phyloP scores from a whole-genome alignment of 2,113 vertebrate species.

The Nyctereutes procyonoides region DNA sequence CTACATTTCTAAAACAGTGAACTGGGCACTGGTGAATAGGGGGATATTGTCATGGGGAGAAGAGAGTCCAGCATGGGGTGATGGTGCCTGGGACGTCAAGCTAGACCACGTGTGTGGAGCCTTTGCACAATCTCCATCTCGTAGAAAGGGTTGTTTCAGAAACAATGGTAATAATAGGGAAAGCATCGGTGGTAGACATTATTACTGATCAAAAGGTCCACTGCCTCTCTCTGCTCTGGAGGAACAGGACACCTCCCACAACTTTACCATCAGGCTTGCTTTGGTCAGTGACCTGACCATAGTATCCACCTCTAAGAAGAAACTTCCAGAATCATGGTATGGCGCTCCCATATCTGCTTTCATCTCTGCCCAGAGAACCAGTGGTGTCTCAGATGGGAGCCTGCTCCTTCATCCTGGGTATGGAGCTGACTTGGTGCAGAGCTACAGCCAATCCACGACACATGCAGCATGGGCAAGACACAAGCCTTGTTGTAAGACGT shows the following conservation, averaged over 20 bases:
- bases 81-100: background rate
- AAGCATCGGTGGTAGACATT: background rate
- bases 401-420: background rate
- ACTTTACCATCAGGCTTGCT: background rate
- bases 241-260: too few relatives aligned
- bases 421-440: background rate
- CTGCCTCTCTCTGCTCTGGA: background rate
- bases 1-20: background rate
- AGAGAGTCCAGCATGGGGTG: background rate
- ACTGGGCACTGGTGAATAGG: background rate
- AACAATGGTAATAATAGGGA: background rate
- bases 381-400: background rate
- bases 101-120: background rate
- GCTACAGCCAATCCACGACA: background rate
- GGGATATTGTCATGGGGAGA: background rate
- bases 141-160: background rate
- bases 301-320: background rate
- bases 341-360: background rate
- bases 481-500: background rate
- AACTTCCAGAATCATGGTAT: background rate
- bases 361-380: background rate
- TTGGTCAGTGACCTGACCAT: background rate
- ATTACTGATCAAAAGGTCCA: background rate
- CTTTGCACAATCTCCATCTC: background rate
- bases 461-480: background rate